Evolutionary conservation across 2,888 invertebrate genomes (phyloP).

Genomic region (Azorinus chamasolen): DNA sequence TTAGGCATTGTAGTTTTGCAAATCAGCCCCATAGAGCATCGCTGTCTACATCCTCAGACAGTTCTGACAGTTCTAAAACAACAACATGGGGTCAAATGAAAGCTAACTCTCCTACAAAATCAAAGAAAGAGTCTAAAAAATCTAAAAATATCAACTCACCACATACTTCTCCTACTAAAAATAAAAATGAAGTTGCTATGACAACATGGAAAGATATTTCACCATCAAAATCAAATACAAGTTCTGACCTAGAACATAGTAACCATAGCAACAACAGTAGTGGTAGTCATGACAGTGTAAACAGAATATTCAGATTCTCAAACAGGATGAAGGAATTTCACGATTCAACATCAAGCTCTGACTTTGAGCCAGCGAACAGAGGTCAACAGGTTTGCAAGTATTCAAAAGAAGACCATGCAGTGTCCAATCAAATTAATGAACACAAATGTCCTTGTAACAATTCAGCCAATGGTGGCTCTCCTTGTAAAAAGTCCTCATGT

Average conservation of each 20-base stretch:
- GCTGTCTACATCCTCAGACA: constrained; percentile 54
- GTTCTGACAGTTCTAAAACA: constrained; percentile 53
- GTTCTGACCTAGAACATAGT: constrained; percentile 54
- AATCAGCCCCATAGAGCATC: constrained; percentile 60
- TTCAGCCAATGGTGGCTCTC: constrained; percentile 39
- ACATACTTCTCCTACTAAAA: constrained; percentile 43
- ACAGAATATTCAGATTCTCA: constrained; percentile 49
- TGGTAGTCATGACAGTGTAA: constrained; percentile 32
- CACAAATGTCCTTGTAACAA: constrained; percentile 62
- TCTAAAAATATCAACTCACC: constrained; percentile 37
- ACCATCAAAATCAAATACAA: constrained; percentile 67
- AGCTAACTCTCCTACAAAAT: constrained; percentile 48
- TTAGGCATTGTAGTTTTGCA: constrained; percentile 20
- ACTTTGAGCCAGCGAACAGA: constrained; percentile 53
- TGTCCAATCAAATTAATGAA: constrained; percentile 48
- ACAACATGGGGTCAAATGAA: constrained; percentile 62
- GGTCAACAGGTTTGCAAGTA: constrained; percentile 51
- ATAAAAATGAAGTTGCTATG: constrained; percentile 46
- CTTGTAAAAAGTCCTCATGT: constrained; percentile 48
- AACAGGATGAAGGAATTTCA: constrained; percentile 47
- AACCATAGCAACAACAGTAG: constrained; percentile 51
- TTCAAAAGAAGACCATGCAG: constrained; percentile 68
- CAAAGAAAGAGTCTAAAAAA: constrained; percentile 33
- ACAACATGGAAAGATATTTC: constrained; percentile 79
- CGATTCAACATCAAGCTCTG: constrained; percentile 51